phyloP scores from a whole-genome alignment of 2,888 invertebrate species.

The Alsophila aescularia region DNA sequence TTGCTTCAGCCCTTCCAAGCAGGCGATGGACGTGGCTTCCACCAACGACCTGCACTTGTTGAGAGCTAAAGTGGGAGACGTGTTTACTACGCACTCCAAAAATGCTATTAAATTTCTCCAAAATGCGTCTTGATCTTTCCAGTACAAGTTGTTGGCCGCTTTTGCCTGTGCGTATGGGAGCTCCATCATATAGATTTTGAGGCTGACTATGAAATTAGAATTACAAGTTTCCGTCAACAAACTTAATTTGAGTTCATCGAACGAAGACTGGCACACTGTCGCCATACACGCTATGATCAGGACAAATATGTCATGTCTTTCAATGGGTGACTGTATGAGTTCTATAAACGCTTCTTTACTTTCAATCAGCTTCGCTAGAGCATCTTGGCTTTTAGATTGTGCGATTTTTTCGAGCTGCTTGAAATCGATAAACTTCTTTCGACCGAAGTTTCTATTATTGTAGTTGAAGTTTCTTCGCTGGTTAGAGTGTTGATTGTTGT shows the following conservation, averaged over 20 bases:
- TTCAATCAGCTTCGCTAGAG: constrained; percentile 58
- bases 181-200: constrained; percentile 63
- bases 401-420: constrained; percentile 60
- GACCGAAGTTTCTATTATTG: background rate
- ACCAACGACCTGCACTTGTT: no score
- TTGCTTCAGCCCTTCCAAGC: no score
- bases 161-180: constrained; percentile 54
- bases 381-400: constrained; percentile 55
- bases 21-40: no score
- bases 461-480: background rate
- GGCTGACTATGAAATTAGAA: constrained; percentile 57
- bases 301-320: constrained; percentile 60
- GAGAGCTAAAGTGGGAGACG: no score
- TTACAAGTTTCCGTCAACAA: constrained; percentile 64
- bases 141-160: constrained; percentile 52
- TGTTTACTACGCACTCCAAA: no score
- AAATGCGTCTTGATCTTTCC: constrained; percentile 61
- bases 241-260: no score
- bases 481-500: background rate
- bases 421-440: constrained; percentile 45
- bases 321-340: constrained; percentile 54
- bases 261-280: constrained; percentile 63
- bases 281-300: constrained; percentile 67
- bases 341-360: constrained; percentile 59
- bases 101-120: no score